Conservation (phyloP, 2,797 vertebrate species). For the Melanotaenia trifasciata region DNA sequence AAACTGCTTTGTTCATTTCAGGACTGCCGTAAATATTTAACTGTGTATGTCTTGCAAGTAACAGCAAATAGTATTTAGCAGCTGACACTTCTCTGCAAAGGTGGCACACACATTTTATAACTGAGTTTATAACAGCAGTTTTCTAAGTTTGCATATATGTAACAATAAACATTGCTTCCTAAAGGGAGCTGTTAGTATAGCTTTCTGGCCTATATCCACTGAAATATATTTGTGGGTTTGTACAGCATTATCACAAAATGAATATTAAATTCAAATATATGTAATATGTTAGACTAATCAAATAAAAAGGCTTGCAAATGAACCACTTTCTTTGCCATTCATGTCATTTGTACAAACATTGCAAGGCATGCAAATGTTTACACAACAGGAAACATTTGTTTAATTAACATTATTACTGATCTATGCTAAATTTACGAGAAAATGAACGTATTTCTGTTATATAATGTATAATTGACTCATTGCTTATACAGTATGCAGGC, state of each 20-base stretch:
- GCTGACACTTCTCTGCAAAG: slow-evolving; percentile 17
- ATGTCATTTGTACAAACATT: not conserved
- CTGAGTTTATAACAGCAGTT: not conserved
- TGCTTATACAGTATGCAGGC: not conserved
- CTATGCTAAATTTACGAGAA: not conserved
- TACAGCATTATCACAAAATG: slow-evolving; percentile 27
- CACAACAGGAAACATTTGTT: not conserved
- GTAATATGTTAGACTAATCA: slow-evolving; percentile 1
- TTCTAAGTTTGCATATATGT: slow-evolving; percentile 1
- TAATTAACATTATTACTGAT: not conserved
- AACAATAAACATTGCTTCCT: not conserved
- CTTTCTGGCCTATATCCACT: slow-evolving; percentile 7
- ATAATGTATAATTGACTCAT: no score
- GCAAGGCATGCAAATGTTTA: not conserved
- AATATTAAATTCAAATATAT: slow-evolving; percentile 4
- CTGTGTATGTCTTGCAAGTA: not conserved
- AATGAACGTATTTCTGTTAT: not conserved
- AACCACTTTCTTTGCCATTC: not conserved
- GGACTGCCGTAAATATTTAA: not conserved
- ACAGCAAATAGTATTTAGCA: slow-evolving; percentile 3
- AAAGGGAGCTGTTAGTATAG: slow-evolving; percentile 10
- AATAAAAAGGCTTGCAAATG: slow-evolving; percentile 38
- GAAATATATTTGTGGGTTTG: slow-evolving; percentile 28
- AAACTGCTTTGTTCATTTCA: not conserved
- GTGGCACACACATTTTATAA: not conserved